Base-by-base conservation (phyloP, 2,888 invertebrate genomes). In the Leistus spinibarbis region DNA sequence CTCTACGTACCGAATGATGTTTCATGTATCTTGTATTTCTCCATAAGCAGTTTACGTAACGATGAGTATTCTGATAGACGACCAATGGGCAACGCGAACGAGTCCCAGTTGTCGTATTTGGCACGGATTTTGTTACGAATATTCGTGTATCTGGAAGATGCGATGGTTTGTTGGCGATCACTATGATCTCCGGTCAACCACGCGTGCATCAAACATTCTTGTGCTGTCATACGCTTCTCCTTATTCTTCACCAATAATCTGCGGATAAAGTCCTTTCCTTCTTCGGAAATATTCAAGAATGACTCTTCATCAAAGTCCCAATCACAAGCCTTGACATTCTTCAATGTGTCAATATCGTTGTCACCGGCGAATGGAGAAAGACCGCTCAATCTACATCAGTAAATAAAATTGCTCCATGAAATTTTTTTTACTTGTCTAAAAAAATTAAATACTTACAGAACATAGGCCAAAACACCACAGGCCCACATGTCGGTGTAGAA, bases 401-500 rank as follows among this genome's bases (percentile, higher is more conserved):
- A 74, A 10, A 76, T 65, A 69, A 57, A 19, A 20, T 69, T 66
- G 16, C 63, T 53, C 27, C 27, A 75, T 69, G 60, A 54, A 40
- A 53, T 72, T 63, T 72, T 76, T 69, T 13, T 73, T 54, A 60
- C 63, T 75, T 69, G 69, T 62, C 66, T 53, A 63, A 68, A 69
- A 19, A 76, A 62, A 19, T 66, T 74, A 57, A 65, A 57, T 81
- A 92, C 96, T 94, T 87, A 97, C 93, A 99, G 88, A 56, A 99
- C 98, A 84, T 99, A 99, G 16, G 96, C 93, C n/a, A 99, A 89
- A 1, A 99, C 99, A 82, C 99, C 99, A 40, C 98, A 94, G 53
- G 99, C 98, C 99, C 99, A 99, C 99, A 99, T 99, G 85, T 99
- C 99, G 0, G 99, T 99, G 88, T 99, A 99, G 89, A 99, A 99